Evolutionary conservation across 2,113 vertebrate species (phyloP).

Genomic region (Mesembrinibis cayennensis): DNA sequence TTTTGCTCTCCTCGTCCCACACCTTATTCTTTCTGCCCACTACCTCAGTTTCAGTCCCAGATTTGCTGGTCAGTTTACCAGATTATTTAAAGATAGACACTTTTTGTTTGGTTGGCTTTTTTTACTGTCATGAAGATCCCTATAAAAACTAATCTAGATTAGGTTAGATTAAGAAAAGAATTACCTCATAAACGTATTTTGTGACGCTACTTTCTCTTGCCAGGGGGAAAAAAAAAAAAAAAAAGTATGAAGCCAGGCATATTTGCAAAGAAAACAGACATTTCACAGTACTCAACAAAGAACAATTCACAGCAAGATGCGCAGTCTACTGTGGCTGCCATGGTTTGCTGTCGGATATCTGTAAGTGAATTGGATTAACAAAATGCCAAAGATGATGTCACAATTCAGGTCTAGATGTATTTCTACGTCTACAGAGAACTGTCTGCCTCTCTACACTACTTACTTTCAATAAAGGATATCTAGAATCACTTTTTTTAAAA

Average conservation of each 20-base stretch:
- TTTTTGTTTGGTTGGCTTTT: not conserved
- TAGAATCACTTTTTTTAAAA: not conserved
- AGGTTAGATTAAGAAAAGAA: not conserved
- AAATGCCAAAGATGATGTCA: not conserved
- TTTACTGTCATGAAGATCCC: not conserved
- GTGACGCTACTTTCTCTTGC: not conserved
- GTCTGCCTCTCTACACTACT: not conserved
- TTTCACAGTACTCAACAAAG: not conserved
- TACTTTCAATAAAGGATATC: not conserved
- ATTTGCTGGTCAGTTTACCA: not conserved
- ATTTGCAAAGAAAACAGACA: not conserved
- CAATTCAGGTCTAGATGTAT: not conserved
- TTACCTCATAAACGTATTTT: not conserved
- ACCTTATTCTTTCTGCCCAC: not conserved
- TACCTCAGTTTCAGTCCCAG: not conserved
- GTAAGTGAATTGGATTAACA: not conserved
- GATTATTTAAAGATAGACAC: not conserved
- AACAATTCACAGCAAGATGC: not conserved
- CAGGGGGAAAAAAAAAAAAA: rapidly evolving
- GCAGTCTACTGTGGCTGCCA: not conserved
- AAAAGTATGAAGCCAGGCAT: not conserved
- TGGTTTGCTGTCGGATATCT: not conserved
- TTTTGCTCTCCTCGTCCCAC: not conserved
- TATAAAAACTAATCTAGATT: not conserved
- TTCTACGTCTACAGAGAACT: not conserved